A percentile compares a stretch with the other conserved stretches of the same genome.
Evolutionary conservation across 2,113 vertebrate species (phyloP).

Genomic region (Sinocyclocheilus anophthalmus): DNA sequence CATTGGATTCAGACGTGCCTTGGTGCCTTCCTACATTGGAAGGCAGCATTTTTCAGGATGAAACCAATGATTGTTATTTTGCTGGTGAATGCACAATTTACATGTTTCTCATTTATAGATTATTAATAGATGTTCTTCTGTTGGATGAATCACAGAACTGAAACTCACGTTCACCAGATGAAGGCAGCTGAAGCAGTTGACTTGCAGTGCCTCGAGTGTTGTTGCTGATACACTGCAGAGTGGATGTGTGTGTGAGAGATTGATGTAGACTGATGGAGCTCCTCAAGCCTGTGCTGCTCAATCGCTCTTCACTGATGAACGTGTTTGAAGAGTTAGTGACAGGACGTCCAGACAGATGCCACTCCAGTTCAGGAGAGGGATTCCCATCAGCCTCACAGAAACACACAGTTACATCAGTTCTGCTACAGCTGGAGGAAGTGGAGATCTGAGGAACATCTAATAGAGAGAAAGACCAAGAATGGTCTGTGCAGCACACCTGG

Average conservation of each 20-base stretch:
- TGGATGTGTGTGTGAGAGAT: constrained; percentile 42
- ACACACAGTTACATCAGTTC: not conserved
- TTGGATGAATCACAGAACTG: not conserved
- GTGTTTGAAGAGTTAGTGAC: constrained; percentile 60
- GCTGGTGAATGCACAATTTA: too few species aligned
- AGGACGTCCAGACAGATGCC: constrained; percentile 65
- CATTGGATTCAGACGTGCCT: too few species aligned
- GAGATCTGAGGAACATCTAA: not conserved
- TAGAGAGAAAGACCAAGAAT: not conserved
- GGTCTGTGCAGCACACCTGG: too few species aligned
- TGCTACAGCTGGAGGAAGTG: too few species aligned
- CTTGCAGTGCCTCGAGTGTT: constrained; percentile 50
- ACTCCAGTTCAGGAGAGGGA: constrained; percentile 67
- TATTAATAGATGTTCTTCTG: not conserved
- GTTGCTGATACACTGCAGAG: constrained; percentile 48
- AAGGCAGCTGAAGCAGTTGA: not conserved
- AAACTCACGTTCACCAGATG: not conserved
- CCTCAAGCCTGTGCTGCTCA: constrained; percentile 40
- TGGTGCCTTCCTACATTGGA: too few species aligned
- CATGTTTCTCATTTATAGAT: too few species aligned
- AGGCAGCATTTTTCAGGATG: too few species aligned
- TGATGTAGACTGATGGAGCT: constrained; percentile 61
- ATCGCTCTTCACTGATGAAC: constrained; percentile 52
- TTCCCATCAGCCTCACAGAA: constrained; percentile 66
- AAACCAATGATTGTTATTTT: too few species aligned